Conservation (phyloP, 2,797 vertebrate species). For the Falco biarmicus region DNA sequence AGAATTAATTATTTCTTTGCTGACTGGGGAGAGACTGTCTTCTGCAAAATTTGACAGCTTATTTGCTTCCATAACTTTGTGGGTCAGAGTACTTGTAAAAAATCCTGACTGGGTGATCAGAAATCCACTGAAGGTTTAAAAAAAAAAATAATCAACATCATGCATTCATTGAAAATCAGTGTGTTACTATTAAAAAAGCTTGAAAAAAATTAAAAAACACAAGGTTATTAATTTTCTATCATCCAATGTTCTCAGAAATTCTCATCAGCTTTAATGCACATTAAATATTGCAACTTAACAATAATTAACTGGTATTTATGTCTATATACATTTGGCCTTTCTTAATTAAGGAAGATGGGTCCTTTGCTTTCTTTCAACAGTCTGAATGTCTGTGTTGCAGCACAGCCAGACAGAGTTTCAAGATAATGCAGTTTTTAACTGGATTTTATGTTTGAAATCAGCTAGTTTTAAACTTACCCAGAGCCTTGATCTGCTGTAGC, state of each 20-base stretch:
- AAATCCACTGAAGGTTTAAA: neutral
- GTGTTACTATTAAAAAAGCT: neutral
- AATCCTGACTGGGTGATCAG: neutral
- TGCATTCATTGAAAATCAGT: neutral
- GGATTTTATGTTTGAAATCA: conserved; percentile 1
- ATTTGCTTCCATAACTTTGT: neutral
- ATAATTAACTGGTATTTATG: neutral
- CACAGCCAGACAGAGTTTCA: neutral
- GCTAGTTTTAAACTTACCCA: neutral
- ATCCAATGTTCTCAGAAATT: neutral
- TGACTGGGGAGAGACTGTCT: neutral
- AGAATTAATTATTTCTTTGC: neutral
- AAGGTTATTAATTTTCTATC: neutral
- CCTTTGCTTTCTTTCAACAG: neutral
- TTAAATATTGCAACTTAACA: neutral
- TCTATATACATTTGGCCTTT: neutral
- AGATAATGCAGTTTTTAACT: neutral
- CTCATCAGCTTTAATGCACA: neutral
- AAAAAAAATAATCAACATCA: neutral
- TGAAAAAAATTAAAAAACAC: neutral
- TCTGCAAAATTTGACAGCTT: neutral
- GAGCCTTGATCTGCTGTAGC: neutral
- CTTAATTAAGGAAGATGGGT: neutral
- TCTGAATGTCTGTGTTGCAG: neutral
- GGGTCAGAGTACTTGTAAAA: neutral